Evolutionary conservation across 2,888 invertebrate genomes (phyloP).

Genomic region (Diachrysia chrysitis): DNA sequence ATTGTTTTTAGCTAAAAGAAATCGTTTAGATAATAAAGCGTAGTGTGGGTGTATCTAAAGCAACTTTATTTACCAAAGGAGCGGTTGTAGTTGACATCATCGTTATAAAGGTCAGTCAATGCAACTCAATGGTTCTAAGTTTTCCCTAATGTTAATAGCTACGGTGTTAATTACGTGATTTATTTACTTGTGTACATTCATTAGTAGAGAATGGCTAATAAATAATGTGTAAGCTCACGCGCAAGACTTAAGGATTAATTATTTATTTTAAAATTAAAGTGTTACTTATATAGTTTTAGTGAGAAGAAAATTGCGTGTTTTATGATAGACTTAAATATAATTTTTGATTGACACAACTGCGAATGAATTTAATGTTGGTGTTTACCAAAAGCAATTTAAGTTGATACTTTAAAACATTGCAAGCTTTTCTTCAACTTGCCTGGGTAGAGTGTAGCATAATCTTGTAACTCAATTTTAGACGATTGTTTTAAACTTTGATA

Average conservation of each 20-base stretch:
- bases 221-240: conserved; percentile 37
- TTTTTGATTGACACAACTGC: background rate
- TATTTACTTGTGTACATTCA: conserved; percentile 6
- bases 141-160: conserved; percentile 52
- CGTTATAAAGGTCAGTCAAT: conserved; percentile 62
- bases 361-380: background rate
- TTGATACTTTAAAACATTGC: too few species aligned
- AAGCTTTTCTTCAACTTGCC: too few species aligned
- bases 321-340: background rate
- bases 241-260: conserved; percentile 10
- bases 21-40: conserved; percentile 67
- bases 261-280: conserved; percentile 29
- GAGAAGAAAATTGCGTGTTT: background rate
- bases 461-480: background rate
- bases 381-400: too few species aligned
- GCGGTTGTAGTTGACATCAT: conserved; percentile 71
- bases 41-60: conserved; percentile 63
- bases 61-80: conserved; percentile 60
- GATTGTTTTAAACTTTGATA: background rate
- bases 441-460: background rate
- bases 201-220: conserved; percentile 11
- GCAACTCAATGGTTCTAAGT: conserved; percentile 29
- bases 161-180: background rate
- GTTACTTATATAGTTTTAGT: background rate
- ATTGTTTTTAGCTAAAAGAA: conserved; percentile 39